Evolutionary conservation across 1,140 invertebrate species (phyloP).

Genomic region (Lasioglossum albipes): DNA sequence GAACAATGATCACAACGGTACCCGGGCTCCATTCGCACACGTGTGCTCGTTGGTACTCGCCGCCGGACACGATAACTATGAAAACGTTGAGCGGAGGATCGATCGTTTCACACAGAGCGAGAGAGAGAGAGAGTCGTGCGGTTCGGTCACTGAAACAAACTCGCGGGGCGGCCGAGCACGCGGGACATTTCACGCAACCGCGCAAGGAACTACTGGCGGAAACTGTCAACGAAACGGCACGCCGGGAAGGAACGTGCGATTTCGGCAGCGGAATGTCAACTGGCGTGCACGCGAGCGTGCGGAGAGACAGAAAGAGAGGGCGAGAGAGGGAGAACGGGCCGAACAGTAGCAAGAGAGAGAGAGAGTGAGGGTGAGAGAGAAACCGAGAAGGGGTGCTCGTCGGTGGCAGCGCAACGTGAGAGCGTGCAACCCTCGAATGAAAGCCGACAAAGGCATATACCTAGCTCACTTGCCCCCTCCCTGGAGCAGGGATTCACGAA

Average conservation of each 20-base stretch:
- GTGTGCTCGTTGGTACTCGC: no score
- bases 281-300: constrained; percentile 58
- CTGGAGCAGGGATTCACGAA: constrained; percentile 44
- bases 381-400: constrained; percentile 48
- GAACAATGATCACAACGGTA: no score
- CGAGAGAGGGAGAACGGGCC: constrained; percentile 16
- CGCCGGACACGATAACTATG: no score
- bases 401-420: constrained; percentile 54
- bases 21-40: no score
- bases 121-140: no score
- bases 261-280: constrained; percentile 72
- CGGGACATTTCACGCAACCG: constrained; percentile 10
- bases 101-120: no score
- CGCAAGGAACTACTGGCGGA: neutral
- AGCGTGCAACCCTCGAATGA: constrained; percentile 75
- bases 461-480: constrained; percentile 41
- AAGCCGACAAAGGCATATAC: constrained; percentile 70
- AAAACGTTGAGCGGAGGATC: no score
- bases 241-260: constrained; percentile 52
- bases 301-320: constrained; percentile 10
- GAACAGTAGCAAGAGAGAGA: constrained; percentile 12
- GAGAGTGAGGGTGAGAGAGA: constrained; percentile 3
- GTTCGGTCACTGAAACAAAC: no score
- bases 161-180: neutral
- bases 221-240: constrained; percentile 48